These are phyloP conservation scores for Syngnathus scovelli DNA, from an alignment of 2,113 vertebrate genomes.

Conservation along the genomic window DNA sequence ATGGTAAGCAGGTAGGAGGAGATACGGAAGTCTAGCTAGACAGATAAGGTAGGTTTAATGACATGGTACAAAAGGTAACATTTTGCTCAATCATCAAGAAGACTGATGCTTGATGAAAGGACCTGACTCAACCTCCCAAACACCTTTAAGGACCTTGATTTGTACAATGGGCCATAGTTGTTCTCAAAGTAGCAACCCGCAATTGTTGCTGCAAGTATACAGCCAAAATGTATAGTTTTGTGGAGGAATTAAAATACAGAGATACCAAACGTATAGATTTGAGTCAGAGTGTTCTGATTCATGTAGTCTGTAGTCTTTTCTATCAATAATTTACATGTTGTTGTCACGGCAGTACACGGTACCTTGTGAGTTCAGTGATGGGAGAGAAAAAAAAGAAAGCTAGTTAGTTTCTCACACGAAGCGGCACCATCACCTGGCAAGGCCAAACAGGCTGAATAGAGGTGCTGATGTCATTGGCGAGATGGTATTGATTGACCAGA, in stretches of 20 bases:
- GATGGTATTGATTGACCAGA: conserved; percentile 67
- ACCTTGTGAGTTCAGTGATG: not conserved
- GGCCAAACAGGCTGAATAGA: conserved; percentile 50
- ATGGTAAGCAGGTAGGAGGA: not conserved
- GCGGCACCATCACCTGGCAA: conserved; percentile 58
- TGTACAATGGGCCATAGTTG: not conserved
- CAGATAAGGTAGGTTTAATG: not conserved
- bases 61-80: not conserved
- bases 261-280: not conserved
- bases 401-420: conserved; percentile 39
- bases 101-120: not conserved
- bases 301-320: not conserved
- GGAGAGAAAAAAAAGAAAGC: conserved; percentile 4
- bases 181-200: not conserved
- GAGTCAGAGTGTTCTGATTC: not conserved
- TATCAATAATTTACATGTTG: not conserved
- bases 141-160: not conserved
- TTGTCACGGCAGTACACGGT: not conserved
- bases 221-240: not conserved
- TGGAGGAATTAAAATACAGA: not conserved
- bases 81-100: not conserved
- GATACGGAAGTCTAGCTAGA: not conserved
- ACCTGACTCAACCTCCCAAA: not conserved
- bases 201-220: not conserved
- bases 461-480: conserved; percentile 63